phyloP scores from a whole-genome alignment of 2,113 vertebrate species.

The Dermatemys mawii region DNA sequence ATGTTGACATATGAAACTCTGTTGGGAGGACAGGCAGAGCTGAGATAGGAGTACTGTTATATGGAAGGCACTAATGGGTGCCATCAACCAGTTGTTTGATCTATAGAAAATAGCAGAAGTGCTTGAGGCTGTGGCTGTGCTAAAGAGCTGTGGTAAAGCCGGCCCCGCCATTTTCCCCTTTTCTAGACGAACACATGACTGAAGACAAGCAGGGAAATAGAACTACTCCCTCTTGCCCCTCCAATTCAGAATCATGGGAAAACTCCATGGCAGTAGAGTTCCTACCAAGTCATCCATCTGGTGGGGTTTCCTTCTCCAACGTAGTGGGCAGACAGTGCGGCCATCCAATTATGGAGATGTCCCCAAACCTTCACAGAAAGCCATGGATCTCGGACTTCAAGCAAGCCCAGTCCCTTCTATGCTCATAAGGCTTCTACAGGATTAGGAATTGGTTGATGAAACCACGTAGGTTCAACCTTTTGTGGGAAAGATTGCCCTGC shows the following conservation, averaged over 20 bases:
- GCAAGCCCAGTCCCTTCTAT: neutral
- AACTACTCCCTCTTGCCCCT: neutral
- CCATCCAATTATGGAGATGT: neutral
- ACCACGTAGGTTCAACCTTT: neutral
- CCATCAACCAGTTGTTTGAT: too few species aligned
- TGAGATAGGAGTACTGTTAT: too few species aligned
- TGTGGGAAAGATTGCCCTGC: neutral
- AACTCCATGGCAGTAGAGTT: neutral
- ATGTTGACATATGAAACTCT: too few species aligned
- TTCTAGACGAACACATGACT: neutral
- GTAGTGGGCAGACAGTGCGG: neutral
- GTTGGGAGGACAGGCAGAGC: too few species aligned
- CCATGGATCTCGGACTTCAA: neutral
- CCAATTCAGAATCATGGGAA: constrained; percentile 5
- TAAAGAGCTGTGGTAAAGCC: too few species aligned
- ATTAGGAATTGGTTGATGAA: neutral
- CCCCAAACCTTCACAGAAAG: neutral
- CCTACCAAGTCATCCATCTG: neutral
- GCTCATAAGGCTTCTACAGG: neutral
- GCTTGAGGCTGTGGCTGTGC: too few species aligned
- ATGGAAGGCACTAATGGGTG: too few species aligned
- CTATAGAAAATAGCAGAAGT: too few species aligned
- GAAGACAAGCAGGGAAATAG: constrained; percentile 7
- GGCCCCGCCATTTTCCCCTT: too few species aligned
- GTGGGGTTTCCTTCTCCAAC: neutral